Evolutionary conservation across 2,797 vertebrate genomes (phyloP), one percentile per base, ranked within the genome.

Genomic region (Gastrophryne carolinensis): DNA sequence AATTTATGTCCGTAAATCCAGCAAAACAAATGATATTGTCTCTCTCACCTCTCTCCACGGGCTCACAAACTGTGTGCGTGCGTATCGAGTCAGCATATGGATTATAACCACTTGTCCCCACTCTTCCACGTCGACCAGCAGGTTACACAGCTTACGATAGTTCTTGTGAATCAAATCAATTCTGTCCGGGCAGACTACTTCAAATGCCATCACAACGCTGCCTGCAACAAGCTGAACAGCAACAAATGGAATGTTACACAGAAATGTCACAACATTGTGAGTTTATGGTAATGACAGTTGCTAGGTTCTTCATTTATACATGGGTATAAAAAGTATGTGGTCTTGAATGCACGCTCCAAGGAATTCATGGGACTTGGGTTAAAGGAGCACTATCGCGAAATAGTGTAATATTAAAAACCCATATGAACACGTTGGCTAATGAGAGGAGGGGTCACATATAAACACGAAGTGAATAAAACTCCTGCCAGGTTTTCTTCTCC

Each of bases 71-170:
- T 99, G 97, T 0, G 95, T 98, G 52, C 97, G 90, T 62, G 97
- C 96, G 2, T 99, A 98, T 64, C 97, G 93, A 3, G 96, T 99
- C 74, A 99, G 88, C 97, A 99, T 98, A 87, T 93, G 95, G 84
- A 99, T 96, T 85, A 99, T 98, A 78, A 98, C 95, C 84, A 99
- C 94, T 84, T 99, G 97, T 8, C 97, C 97, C 97, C 97, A 99
- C 84, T 99, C 97, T 85, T 99, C 97, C 72, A 99, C 97, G 0
- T 99, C 97, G 81, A 98, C 93, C 83, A 99, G 83, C 80, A 99
- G 91, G 87, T 97, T 98, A 53, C 97, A 98, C 23, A 99, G 91
- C 82, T 99, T 98, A 69, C 97, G 92, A 85, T 97, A 99, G 90
- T 98, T 98, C 89, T 94, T 98, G 81, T 99, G 97, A 88, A 99